A percentile compares a stretch with the other conserved stretches of the same genome.
Evolutionary conservation across 2,888 invertebrate species (phyloP).

Genomic region (Ophion ellenae): DNA sequence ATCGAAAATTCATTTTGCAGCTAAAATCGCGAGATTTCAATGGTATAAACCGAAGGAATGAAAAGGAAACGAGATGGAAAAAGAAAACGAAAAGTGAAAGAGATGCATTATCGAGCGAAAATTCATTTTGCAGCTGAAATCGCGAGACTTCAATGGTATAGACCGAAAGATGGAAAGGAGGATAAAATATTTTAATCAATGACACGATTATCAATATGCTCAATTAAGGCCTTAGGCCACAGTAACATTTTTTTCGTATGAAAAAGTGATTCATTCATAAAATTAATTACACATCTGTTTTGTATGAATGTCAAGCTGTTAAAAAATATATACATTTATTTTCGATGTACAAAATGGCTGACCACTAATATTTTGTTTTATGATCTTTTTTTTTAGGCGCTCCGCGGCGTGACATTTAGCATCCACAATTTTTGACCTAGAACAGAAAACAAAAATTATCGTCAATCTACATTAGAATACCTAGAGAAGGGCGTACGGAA

Average conservation of each 20-base stretch:
- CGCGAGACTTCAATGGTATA: not conserved
- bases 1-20: slow-evolving; percentile 45
- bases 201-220: slow-evolving; percentile 3
- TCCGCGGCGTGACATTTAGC: too few species aligned
- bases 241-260: too few species aligned
- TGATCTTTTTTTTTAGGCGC: too few species aligned
- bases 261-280: too few species aligned
- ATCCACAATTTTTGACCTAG: too few species aligned
- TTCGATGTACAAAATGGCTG: too few species aligned
- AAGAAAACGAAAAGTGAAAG: not conserved
- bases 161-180: not conserved
- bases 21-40: slow-evolving; percentile 16
- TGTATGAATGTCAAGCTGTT: not conserved
- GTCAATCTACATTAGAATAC: too few species aligned
- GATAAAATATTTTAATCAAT: slow-evolving; percentile 19
- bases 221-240: not conserved
- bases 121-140: slow-evolving; percentile 46
- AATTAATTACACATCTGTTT: too few species aligned
- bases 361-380: too few species aligned
- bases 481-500: too few species aligned
- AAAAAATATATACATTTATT: too few species aligned
- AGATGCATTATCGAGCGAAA: slow-evolving; percentile 30
- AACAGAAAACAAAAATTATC: too few species aligned
- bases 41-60: not conserved
- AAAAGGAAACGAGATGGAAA: not conserved